phyloP scores from a whole-genome alignment of 2,888 invertebrate genomes.

The Chelonus formosanus region DNA sequence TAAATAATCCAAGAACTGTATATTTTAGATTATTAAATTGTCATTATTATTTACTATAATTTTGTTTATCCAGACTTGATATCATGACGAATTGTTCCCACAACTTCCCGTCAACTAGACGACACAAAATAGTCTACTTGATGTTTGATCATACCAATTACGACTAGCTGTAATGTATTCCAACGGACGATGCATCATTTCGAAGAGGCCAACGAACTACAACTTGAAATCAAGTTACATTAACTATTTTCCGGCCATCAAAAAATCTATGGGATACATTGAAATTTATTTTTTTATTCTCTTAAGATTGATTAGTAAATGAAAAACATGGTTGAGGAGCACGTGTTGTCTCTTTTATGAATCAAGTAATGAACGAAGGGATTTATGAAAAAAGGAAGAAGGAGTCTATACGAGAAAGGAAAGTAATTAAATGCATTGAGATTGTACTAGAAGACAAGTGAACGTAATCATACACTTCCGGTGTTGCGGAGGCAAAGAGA shows the following conservation, averaged over 20 bases:
- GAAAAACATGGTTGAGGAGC: neutral
- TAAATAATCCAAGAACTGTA: too few species aligned
- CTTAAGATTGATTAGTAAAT: too few species aligned
- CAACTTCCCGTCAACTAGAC: conserved; percentile 5
- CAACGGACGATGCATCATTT: conserved; percentile 17
- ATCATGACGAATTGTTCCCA: neutral
- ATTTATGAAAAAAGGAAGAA: neutral
- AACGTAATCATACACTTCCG: conserved; percentile 43
- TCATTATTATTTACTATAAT: too few species aligned
- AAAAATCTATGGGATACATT: too few species aligned
- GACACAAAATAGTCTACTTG: conserved; percentile 34
- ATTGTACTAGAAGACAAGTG: conserved; percentile 42
- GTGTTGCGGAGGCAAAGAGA: conserved; percentile 15
- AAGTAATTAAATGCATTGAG: conserved; percentile 45
- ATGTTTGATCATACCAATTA: conserved; percentile 40
- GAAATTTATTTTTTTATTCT: too few species aligned
- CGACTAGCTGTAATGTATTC: conserved; percentile 42
- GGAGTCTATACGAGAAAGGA: conserved; percentile 22
- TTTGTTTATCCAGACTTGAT: too few species aligned
- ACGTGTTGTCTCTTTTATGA: neutral
- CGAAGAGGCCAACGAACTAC: conserved; percentile 34
- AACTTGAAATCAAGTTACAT: neutral
- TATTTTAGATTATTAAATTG: too few species aligned
- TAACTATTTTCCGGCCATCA: conserved; percentile 8
- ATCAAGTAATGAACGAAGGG: neutral